Base-by-base conservation (phyloP, 92 coral and sea anemone species). In the Hydrozoanthus gracilis region DNA sequence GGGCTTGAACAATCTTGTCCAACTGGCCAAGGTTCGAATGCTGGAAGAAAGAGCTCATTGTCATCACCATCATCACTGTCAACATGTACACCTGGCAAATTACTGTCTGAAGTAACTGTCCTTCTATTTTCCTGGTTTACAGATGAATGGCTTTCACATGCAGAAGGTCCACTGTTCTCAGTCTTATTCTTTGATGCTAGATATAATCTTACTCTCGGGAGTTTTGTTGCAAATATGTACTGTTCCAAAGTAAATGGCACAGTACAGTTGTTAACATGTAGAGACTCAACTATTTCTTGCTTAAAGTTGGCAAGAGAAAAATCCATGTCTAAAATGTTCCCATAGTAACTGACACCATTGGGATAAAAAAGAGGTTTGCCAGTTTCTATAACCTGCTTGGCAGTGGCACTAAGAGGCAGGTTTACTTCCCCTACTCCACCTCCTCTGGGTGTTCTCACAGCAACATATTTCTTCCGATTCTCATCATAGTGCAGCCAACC, bases 401-500 rank as follows among this genome's bases (percentile, higher is more conserved):
- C 86, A 67, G 87, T 85, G 15, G 89, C 78, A 55, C 83, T 72
- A 71, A 78, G 65, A 7, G 83, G 67, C 20, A 84, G 70, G 51
- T 13, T 14, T 47, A 83, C 80, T 4, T 89, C 91, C 73, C 91
- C 82, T 44, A 87, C 64, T 50, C 77, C 87, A 58, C 86, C 91
- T 39, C 88, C 92, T 76, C 67, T 80, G 13, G 79, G 58, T 88
- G 46, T 51, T 35, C 80, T 73, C 80, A 88, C 87, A 82, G 82
- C 76, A 72, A 82, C 54, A 73, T 69, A 88, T 72, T 65, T 72
- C 77, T 72, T 68, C 79, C 76, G 80, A 12, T 82, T 50, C 51
- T 71, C 83, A 82, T 82, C 76, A 55, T 82, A 82, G 49, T 88
- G 91, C 62, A 88, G 65, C 91, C 91, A 88, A 15, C 91, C 91